Evolutionary conservation across 1,140 invertebrate species (phyloP), one percentile per base, ranked within the genome.

Genomic region (Harpegnathos saltator): DNA sequence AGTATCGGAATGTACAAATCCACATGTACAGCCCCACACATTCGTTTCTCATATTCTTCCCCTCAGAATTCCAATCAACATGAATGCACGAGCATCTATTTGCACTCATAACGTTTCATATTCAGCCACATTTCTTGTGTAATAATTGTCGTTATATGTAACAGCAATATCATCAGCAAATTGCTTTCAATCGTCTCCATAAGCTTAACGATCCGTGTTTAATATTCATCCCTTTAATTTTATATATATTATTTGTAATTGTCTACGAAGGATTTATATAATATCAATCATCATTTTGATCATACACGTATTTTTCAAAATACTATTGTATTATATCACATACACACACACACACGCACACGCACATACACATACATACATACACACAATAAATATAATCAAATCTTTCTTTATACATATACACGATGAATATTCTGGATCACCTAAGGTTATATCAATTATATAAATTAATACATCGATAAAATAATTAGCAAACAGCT

Each of bases 81-180:
- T 54, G 65, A 52, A 58, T 69, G 75, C 75, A 80, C 63, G 52
- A 58, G 33, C 9, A 80, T 71, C 4, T 11, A 26, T 19, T 19
- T 71, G 65, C 52, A 80, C 33, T 69, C 17, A 5, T 68, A 17
- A 75, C 7, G 15, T 66, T 77, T 22, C 29, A 50, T 29, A 74
- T 74, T n/a, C 17, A 54, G 24, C 17, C 19, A 50, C 3, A n/a
- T n/a, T 0, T 22, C n/a, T 44, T 65, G 19, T 61, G 11, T 62
- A 66, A 77, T 56, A 24, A 68, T 38, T 68, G 9, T 72, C 56
- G 12, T 66, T 68, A 52, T 33, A 44, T 61, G n/a, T 38, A 54
- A 77, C 62, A 77, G 15, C 26, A 66, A 54, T 77, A 5, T 17
- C 62, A 65, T 48, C 24, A 56, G 54, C 54, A 19, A 19, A 19